Evolutionary conservation across 1,140 invertebrate species (phyloP).

Genomic region (Neuroterus valhalla): DNA sequence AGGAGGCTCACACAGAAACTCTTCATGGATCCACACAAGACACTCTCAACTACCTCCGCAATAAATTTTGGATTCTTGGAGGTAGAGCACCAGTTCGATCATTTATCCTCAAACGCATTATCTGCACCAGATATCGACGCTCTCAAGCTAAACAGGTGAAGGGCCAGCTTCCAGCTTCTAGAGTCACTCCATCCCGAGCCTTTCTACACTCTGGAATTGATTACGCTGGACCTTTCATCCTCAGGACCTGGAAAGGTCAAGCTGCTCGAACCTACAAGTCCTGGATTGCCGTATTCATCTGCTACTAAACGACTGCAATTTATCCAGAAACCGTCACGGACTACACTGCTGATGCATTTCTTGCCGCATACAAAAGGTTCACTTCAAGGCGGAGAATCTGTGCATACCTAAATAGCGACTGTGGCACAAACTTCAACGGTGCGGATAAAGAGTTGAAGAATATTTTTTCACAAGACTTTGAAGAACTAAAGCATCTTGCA

Average conservation of each 20-base stretch:
- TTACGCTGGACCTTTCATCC: conserved; percentile 64
- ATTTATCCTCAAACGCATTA: conserved; percentile 44
- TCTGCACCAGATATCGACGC: conserved; percentile 45
- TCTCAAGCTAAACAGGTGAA: conserved; percentile 49
- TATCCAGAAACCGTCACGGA: conserved; percentile 66
- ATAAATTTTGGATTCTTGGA: conserved; percentile 47
- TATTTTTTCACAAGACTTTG: neutral
- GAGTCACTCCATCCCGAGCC: conserved; percentile 52
- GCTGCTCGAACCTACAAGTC: conserved; percentile 43
- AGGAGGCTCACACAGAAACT: conserved; percentile 46
- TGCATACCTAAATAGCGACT: conserved; percentile 49
- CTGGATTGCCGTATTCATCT: conserved; percentile 53
- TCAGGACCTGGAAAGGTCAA: conserved; percentile 36
- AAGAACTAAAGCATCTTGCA: neutral
- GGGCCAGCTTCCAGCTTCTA: conserved; percentile 57
- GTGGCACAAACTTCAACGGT: conserved; percentile 55
- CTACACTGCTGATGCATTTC: conserved; percentile 62
- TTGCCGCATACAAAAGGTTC: conserved; percentile 65
- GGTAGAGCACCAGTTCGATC: conserved; percentile 39
- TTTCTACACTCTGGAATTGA: conserved; percentile 66
- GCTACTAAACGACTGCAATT: conserved; percentile 59
- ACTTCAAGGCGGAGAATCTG: conserved; percentile 52
- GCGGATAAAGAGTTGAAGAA: conserved; percentile 34
- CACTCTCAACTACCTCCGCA: conserved; percentile 39
- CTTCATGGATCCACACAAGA: conserved; percentile 53